A percentile compares a stretch with the other conserved stretches of the same genome.
phyloP scores from a whole-genome alignment of 1,140 invertebrate genomes.

The Steinernema khuongi region DNA sequence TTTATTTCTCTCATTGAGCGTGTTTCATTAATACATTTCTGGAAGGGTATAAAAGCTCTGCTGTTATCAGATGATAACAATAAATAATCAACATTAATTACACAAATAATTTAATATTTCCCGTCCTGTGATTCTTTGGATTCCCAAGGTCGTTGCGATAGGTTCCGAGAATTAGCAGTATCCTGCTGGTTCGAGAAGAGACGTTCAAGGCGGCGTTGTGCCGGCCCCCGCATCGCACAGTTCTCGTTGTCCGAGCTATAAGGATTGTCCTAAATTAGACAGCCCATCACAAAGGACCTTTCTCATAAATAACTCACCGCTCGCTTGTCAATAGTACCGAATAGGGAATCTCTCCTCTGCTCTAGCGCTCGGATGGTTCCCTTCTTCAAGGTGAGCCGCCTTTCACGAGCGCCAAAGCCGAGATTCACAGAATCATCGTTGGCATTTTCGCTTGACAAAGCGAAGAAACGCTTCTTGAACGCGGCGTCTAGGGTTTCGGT shows the following conservation, averaged over 20 bases:
- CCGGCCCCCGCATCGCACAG: slow-evolving; percentile 31
- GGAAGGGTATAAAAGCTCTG: not conserved
- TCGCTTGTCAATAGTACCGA: slow-evolving; percentile 46
- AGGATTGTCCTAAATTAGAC: slow-evolving; percentile 22
- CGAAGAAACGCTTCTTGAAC: slow-evolving; percentile 55
- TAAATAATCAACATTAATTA: not conserved
- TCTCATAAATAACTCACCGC: slow-evolving; percentile 8
- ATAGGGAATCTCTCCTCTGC: slow-evolving; percentile 41
- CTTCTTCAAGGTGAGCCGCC: slow-evolving; percentile 43
- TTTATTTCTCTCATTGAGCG: no score
- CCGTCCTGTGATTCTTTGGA: not conserved
- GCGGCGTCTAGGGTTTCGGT: slow-evolving; percentile 57
- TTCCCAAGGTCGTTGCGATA: not conserved
- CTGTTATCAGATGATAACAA: not conserved
- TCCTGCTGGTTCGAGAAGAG: slow-evolving; percentile 30
- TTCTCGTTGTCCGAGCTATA: slow-evolving; percentile 27
- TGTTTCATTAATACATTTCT: not conserved
- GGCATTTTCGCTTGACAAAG: slow-evolving; percentile 41
- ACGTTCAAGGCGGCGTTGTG: slow-evolving; percentile 37
- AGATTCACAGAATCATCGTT: slow-evolving; percentile 28
- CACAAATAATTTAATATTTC: slow-evolving; percentile 2
- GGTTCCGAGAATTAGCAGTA: not conserved
- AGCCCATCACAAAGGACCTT: not conserved
- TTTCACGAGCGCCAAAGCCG: slow-evolving; percentile 32
- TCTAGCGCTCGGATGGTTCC: slow-evolving; percentile 47